Conservation (phyloP, 2,113 vertebrate species). For the Ondatra zibethicus region DNA sequence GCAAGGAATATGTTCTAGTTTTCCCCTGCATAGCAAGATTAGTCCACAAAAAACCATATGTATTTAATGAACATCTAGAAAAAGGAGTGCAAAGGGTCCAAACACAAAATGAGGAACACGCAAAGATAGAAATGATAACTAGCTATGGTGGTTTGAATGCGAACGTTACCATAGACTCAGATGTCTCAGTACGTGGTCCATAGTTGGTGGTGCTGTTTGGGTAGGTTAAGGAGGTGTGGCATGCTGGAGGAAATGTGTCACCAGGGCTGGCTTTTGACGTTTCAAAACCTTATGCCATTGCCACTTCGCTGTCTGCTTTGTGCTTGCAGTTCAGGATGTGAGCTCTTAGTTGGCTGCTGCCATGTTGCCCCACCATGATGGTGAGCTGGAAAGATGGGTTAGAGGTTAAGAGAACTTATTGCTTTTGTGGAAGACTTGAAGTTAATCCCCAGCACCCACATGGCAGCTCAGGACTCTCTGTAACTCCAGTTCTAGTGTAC, state of each 20-base stretch:
- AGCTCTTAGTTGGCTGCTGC: background rate
- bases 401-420: background rate
- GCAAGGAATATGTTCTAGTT: background rate
- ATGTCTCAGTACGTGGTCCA: background rate
- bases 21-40: background rate
- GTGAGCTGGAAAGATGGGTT: background rate
- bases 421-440: background rate
- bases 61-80: background rate
- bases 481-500: background rate
- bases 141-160: background rate
- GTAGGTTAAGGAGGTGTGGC: background rate
- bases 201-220: background rate
- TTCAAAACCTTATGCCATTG: background rate
- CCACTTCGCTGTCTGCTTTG: background rate
- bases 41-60: background rate
- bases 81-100: background rate
- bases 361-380: background rate
- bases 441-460: background rate
- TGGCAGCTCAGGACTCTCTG: background rate
- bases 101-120: background rate
- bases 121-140: background rate
- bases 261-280: background rate
- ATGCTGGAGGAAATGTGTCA: background rate
- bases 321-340: background rate
- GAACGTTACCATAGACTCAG: background rate